Evolutionary conservation across 2,797 vertebrate species (phyloP), one percentile per base, ranked within the genome.

Genomic region (Alcedo atthis): DNA sequence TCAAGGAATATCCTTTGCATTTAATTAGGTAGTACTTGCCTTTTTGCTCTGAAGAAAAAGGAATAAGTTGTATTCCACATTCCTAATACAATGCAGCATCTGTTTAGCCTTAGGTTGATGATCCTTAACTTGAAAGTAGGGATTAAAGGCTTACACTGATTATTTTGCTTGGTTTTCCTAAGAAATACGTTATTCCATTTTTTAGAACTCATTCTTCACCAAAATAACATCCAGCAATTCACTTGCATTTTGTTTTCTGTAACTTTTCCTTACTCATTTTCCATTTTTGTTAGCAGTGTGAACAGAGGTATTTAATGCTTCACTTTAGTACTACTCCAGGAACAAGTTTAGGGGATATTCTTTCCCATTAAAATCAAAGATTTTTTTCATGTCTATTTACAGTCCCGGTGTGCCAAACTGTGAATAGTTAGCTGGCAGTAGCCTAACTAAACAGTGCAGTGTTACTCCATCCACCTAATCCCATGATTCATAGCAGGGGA

Each of bases 401-500:
- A 97, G 97, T 97, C 94, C 95, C 95, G 32, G 97, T 95, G 98
- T 99, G 98, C 99, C 98, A 99, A 99, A 98, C 98, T 98, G 97
- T 98, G 98, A 98, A 95, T 96, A 87, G 92, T 96, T 98, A 96
- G 97, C 97, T 97, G 97, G 97, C 97, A 54, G 97, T 97, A 97
- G 97, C 97, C 95, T 95, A 96, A 98, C 93, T 85, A 79, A 98
- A 96, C 89, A 89, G 96, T 89, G 97, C 97, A 96, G 97, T 97
- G 97, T 98, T 98, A 94, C 92, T 85, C 80, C 87, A 18, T 89
- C 85, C 81, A 83, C 88, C 71, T 91, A 91, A 86, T 66, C 91
- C 86, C 66, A 81, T 76, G 74, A 58, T 95, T 92, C 74, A 80
- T 93, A 93, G 93, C 90, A 79, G 62, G 95, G 94, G 96, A 95